Percentiles rank a stretch among this genome's conserved stretches.
These are phyloP conservation scores for Panulirus ornatus DNA, from an alignment of 1,140 invertebrate genomes.

Conservation along the genomic window DNA sequence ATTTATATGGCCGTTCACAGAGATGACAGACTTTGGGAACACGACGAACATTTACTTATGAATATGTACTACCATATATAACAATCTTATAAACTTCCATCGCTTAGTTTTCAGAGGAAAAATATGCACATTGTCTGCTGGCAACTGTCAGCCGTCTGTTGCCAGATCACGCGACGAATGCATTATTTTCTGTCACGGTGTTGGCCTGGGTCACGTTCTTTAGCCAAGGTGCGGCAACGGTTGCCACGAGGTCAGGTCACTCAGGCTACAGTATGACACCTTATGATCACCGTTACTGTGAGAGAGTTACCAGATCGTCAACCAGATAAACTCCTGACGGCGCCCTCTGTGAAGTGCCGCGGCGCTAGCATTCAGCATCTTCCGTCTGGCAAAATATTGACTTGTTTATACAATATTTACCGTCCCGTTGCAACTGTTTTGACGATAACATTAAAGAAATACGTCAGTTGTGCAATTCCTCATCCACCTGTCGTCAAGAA, in stretches of 20 bases:
- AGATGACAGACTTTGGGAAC: neutral
- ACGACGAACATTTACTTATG: no score
- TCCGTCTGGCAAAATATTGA: slow-evolving; percentile 41
- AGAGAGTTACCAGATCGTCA: neutral
- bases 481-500: neutral
- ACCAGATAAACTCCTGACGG: neutral
- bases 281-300: neutral
- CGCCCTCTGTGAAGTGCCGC: slow-evolving; percentile 16
- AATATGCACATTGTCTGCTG: neutral
- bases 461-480: neutral
- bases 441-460: neutral
- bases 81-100: neutral
- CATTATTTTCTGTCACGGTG: slow-evolving; percentile 66
- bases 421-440: neutral
- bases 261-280: neutral
- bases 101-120: neutral
- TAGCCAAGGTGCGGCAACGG: neutral
- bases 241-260: slow-evolving; percentile 38
- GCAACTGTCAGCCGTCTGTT: slow-evolving; percentile 47
- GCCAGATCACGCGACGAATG: slow-evolving; percentile 60
- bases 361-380: neutral
- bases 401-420: slow-evolving; percentile 45
- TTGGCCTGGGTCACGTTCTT: slow-evolving; percentile 54
- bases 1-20: neutral
- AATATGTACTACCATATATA: neutral